These are phyloP conservation scores for Xanthostigma xanthostigma DNA, from an alignment of 2,888 invertebrate species.

Conservation along the genomic window DNA sequence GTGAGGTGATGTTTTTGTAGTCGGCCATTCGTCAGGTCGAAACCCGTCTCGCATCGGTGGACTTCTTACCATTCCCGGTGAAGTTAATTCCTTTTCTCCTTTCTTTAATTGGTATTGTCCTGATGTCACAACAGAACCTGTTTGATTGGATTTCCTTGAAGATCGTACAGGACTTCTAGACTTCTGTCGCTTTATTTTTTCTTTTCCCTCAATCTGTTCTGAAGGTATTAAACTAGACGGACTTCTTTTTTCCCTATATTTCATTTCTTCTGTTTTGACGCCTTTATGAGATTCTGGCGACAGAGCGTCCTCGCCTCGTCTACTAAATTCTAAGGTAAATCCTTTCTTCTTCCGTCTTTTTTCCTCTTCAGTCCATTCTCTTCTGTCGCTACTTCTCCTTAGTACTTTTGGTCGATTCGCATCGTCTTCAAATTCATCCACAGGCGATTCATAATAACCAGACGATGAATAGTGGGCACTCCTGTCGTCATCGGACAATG, in stretches of 20 bases:
- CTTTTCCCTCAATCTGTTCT: slow-evolving; percentile 12
- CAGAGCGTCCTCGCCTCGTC: slow-evolving; percentile 39
- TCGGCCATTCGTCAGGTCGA: slow-evolving; percentile 21
- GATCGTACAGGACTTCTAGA: slow-evolving; percentile 19
- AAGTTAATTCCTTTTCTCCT: slow-evolving; percentile 18
- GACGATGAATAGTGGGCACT: slow-evolving; percentile 57
- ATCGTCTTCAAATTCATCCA: slow-evolving; percentile 38
- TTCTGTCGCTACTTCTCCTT: slow-evolving; percentile 18
- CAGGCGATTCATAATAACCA: slow-evolving; percentile 59
- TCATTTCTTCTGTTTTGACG: not conserved
- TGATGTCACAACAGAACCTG: slow-evolving; percentile 15
- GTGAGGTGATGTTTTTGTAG: slow-evolving; percentile 17
- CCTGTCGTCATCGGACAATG: slow-evolving; percentile 51
- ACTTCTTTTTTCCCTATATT: not conserved
- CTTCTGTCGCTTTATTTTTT: slow-evolving; percentile 25
- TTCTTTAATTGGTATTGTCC: slow-evolving; percentile 17
- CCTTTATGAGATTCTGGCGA: slow-evolving; percentile 18
- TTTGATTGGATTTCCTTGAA: slow-evolving; percentile 8
- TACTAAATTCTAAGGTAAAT: slow-evolving; percentile 60
- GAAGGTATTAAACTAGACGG: slow-evolving; percentile 3
- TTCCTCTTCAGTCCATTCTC: slow-evolving; percentile 53
- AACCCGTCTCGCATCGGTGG: slow-evolving; percentile 25
- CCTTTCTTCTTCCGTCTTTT: slow-evolving; percentile 55
- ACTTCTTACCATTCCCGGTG: slow-evolving; percentile 23
- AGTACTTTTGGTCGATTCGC: slow-evolving; percentile 7